Percentiles rank a stretch among this genome's conserved stretches.
These are phyloP conservation scores for Zosterops lateralis DNA, from an alignment of 2,113 vertebrate species.

Conservation along the genomic window DNA sequence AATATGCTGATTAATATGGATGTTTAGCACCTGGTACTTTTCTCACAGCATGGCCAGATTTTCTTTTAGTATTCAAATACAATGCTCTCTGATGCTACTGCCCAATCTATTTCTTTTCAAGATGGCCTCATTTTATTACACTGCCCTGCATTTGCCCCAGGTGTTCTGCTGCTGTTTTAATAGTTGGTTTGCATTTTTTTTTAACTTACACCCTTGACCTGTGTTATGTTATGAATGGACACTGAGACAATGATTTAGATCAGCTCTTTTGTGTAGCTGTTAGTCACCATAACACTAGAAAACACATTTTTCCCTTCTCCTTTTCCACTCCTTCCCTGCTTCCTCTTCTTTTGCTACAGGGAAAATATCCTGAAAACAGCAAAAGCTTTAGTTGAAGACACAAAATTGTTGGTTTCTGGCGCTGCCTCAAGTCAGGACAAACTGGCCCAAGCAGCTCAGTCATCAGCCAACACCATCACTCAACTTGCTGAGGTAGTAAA, in stretches of 20 bases:
- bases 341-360: constrained; percentile 66
- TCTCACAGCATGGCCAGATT: background rate
- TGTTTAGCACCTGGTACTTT: background rate
- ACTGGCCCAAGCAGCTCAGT: constrained; percentile 94
- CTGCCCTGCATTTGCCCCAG: background rate
- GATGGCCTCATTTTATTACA: background rate
- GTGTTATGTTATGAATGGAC: background rate
- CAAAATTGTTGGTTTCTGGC: constrained; percentile 93
- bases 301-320: background rate
- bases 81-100: background rate
- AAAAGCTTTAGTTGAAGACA: constrained; percentile 96
- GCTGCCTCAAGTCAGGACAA: constrained; percentile 95
- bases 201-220: background rate
- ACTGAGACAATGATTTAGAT: background rate
- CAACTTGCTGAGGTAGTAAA: constrained; percentile 97
- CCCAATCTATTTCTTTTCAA: background rate
- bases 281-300: background rate
- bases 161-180: background rate
- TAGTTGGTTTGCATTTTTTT: background rate
- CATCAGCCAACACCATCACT: constrained; percentile 95
- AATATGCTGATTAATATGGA: background rate
- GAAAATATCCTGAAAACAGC: constrained; percentile 98
- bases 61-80: background rate
- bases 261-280: background rate
- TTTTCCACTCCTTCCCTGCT: background rate